Percentiles rank a stretch among this genome's conserved stretches.
These are phyloP conservation scores for Cephus rjabovi DNA, from an alignment of 2,888 invertebrate genomes.

Conservation along the genomic window DNA sequence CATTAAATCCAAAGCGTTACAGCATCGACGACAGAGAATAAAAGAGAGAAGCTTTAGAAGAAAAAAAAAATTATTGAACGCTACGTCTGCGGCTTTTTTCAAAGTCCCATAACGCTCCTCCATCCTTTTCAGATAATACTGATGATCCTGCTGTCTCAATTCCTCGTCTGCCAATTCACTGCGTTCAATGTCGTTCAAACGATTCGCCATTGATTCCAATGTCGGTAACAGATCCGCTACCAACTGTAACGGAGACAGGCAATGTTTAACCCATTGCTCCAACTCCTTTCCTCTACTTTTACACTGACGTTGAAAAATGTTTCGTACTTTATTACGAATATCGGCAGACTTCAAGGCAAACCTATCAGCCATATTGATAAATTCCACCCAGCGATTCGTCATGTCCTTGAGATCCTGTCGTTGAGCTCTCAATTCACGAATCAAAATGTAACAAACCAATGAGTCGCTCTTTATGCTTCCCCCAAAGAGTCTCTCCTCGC, in stretches of 20 bases:
- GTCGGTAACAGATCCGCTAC: slow-evolving; percentile 21
- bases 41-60: background rate
- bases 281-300: background rate
- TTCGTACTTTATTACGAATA: slow-evolving; percentile 28
- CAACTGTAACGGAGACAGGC: background rate
- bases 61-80: background rate
- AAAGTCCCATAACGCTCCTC: slow-evolving; percentile 25
- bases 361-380: slow-evolving; percentile 20
- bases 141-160: background rate
- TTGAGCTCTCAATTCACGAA: slow-evolving; percentile 32
- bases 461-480: slow-evolving; percentile 25
- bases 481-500: slow-evolving; percentile 31
- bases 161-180: background rate
- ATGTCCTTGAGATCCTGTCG: slow-evolving; percentile 28
- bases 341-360: slow-evolving; percentile 16
- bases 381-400: slow-evolving; percentile 20
- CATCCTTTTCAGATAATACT: slow-evolving; percentile 18
- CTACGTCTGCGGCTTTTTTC: slow-evolving; percentile 29
- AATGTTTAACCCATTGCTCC: background rate
- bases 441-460: slow-evolving; percentile 35
- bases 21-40: background rate
- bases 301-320: background rate
- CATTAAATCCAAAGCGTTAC: background rate
- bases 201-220: slow-evolving; percentile 22
- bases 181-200: background rate